Evolutionary conservation across 2,113 vertebrate species (phyloP), one percentile per base, ranked within the genome.

Genomic region (Coturnix japonica): DNA sequence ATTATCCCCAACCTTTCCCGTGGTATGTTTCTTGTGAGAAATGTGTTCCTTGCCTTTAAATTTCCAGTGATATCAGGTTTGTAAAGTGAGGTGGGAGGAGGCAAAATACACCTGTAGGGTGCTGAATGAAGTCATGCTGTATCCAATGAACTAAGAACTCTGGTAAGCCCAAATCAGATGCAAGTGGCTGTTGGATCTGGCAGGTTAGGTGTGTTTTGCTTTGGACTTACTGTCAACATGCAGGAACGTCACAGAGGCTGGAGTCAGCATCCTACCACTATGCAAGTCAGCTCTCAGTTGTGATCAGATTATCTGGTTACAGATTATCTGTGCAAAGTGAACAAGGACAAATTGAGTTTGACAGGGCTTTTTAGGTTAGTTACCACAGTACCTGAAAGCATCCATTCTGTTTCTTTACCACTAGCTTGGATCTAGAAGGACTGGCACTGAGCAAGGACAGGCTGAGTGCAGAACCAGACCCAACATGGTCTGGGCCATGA

Each of bases 41-140:
- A 90, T 82, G 87, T 91, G 37, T 91, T 96, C 33, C 56, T 81
- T 94, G 91, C 87, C 63, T 92, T 92, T 89, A 95, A 60, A 86
- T 95, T 96, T 96, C 84, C 47, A 94, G 80, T 51, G 72, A 85
- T 53, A 35, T 65, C 47, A 86, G 66, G 74, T 59, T 67, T 47
- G 69, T 57, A 51, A 93, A 78, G 81, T 65, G 15, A 82, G n/a
- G 39, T 69, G 43, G 83, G 31, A 41, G 37, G 39, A 84, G 30
- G 46, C 41, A 75, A 94, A 95, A 81, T 54, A 17, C 79, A 44
- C 75, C 63, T 81, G 74, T 39, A 84, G 65, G 35, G 35, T 5
- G 0, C 84, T 84, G 18, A 71, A 30, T 81, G 74, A 95, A 93
- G 94, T 89, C 61, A 28, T 73, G 70, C 82, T 89, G 41, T 65